These are phyloP conservation scores for Catharus ustulatus DNA, from an alignment of 2,797 vertebrate species.

Conservation along the genomic window DNA sequence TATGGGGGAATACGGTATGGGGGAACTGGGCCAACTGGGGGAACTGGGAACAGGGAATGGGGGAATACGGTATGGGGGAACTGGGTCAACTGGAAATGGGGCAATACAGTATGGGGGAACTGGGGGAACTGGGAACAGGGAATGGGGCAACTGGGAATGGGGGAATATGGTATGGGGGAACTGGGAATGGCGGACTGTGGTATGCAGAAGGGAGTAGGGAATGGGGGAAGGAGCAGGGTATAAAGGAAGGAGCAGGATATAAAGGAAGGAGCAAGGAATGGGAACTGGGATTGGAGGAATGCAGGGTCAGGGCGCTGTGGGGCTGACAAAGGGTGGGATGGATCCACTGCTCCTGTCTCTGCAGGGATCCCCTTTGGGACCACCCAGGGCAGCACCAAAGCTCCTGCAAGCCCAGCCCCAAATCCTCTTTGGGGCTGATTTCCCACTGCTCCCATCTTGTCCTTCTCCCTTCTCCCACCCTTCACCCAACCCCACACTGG, in stretches of 20 bases:
- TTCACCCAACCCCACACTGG: not conserved
- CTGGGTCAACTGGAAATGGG: no score
- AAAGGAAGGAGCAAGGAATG: not conserved
- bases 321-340: not conserved
- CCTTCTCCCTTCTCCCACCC: not conserved
- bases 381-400: accelerated
- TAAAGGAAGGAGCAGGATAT: no score
- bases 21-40: no score
- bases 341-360: not conserved
- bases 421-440: not conserved
- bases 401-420: not conserved
- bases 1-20: not conserved
- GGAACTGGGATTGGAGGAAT: accelerated
- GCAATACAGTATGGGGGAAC: slow-evolving; percentile 53
- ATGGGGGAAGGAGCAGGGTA: not conserved
- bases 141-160: no score
- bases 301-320: accelerated
- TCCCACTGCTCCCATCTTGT: not conserved
- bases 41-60: no score
- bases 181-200: no score
- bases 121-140: not conserved
- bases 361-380: not conserved
- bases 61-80: no score
- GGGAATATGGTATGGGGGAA: no score
- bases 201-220: no score